phyloP scores from a whole-genome alignment of 2,797 vertebrate genomes.

The Phaenicophaeus curvirostris region DNA sequence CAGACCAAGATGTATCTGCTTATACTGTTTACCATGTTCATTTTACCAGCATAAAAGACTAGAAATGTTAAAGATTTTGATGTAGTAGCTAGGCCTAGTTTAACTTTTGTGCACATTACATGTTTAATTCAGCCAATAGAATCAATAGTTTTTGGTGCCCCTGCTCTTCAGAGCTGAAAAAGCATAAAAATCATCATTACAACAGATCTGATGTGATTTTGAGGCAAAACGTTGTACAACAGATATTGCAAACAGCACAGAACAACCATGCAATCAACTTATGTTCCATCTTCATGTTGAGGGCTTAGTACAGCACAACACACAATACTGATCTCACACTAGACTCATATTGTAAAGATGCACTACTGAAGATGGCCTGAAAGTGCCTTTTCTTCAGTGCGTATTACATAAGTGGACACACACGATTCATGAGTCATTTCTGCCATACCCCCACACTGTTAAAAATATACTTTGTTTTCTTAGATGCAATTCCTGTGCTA shows the following conservation, averaged over 20 bases:
- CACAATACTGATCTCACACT: neutral
- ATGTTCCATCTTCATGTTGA: neutral
- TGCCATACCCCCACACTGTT: neutral
- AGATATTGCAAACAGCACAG: neutral
- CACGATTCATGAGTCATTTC: neutral
- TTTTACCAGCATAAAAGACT: neutral
- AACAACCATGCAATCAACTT: neutral
- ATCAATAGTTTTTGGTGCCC: neutral
- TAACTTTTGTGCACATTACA: neutral
- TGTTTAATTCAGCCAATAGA: neutral
- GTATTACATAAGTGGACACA: neutral
- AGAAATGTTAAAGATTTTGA: neutral
- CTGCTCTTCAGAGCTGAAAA: neutral
- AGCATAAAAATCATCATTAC: neutral
- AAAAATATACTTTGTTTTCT: neutral
- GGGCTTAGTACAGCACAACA: neutral
- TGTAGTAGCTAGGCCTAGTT: neutral
- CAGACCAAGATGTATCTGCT: neutral
- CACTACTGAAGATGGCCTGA: neutral
- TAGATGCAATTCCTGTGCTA: neutral
- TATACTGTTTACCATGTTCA: neutral
- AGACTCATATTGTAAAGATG: neutral
- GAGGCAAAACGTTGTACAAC: neutral
- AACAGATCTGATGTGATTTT: neutral
- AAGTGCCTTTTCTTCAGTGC: fast-evolving